Evolutionary conservation across 2,797 vertebrate genomes (phyloP).

Genomic region (Enteromius afrohamiltoni): DNA sequence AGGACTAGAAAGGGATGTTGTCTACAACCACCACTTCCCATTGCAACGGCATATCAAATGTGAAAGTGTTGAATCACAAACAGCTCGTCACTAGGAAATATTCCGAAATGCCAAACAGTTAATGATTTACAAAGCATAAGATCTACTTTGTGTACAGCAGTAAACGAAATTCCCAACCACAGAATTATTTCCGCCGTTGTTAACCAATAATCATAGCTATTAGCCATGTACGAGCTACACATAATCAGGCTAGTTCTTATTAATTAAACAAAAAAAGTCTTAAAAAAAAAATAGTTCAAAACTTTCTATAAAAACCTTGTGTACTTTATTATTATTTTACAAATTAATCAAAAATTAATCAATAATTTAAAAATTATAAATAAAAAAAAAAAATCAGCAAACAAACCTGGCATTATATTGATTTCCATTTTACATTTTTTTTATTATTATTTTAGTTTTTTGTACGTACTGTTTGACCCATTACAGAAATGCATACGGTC

Average conservation of each 20-base stretch:
- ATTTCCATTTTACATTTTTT: neutral
- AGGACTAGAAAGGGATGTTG: slow-evolving; percentile 42
- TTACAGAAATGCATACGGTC: neutral
- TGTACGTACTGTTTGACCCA: neutral
- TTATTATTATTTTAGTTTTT: neutral
- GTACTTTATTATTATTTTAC: neutral
- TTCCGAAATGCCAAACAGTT: neutral
- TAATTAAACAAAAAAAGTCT: neutral
- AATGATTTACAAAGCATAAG: neutral
- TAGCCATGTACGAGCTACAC: neutral
- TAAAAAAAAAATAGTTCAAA: too few relatives aligned
- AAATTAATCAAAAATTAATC: too few relatives aligned
- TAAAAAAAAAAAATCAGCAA: too few relatives aligned
- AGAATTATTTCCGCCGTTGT: neutral
- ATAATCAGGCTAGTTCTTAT: neutral
- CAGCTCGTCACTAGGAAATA: neutral
- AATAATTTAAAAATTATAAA: too few relatives aligned
- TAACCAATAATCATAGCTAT: neutral
- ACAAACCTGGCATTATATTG: neutral
- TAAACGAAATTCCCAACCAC: neutral
- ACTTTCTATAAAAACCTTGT: neutral
- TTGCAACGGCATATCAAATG: neutral
- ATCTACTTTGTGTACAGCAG: neutral
- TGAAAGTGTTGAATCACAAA: neutral
- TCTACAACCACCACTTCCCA: slow-evolving; percentile 41